phyloP scores from a whole-genome alignment of 1,140 invertebrate genomes.

The Drosophila elegans region DNA sequence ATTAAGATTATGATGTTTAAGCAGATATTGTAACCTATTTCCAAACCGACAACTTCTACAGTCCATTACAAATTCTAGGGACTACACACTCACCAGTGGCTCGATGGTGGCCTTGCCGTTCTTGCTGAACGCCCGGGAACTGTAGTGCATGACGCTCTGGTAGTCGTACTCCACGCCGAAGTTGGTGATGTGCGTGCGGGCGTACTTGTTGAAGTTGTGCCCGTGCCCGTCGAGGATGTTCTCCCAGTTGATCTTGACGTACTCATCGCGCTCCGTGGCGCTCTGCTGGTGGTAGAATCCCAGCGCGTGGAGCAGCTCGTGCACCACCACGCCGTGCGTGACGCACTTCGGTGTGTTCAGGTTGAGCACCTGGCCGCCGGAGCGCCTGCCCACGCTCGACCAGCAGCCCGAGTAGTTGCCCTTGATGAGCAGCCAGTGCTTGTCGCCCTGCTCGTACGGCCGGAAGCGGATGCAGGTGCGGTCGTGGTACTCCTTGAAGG shows the following conservation, averaged over 20 bases:
- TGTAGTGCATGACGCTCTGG: constrained; percentile 90
- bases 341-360: constrained; percentile 87
- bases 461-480: constrained; percentile 91
- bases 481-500: constrained; percentile 89
- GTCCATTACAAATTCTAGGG: background rate
- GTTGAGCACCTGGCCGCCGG: constrained; percentile 87
- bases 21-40: background rate
- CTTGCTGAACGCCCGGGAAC: constrained; percentile 87
- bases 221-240: constrained; percentile 88
- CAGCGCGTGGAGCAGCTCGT: constrained; percentile 90
- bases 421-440: constrained; percentile 88
- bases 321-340: constrained; percentile 86
- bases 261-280: constrained; percentile 89
- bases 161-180: constrained; percentile 89
- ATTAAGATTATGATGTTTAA: background rate
- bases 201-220: constrained; percentile 90
- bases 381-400: constrained; percentile 90
- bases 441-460: constrained; percentile 88
- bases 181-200: constrained; percentile 87
- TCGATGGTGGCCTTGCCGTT: constrained; percentile 88
- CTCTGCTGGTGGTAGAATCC: constrained; percentile 92
- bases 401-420: constrained; percentile 91
- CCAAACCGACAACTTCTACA: no score
- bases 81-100: constrained; percentile 85
- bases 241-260: constrained; percentile 88